These are phyloP conservation scores for Brachionus rotundiformis DNA, from an alignment of 1,140 invertebrate genomes.

Conservation along the genomic window DNA sequence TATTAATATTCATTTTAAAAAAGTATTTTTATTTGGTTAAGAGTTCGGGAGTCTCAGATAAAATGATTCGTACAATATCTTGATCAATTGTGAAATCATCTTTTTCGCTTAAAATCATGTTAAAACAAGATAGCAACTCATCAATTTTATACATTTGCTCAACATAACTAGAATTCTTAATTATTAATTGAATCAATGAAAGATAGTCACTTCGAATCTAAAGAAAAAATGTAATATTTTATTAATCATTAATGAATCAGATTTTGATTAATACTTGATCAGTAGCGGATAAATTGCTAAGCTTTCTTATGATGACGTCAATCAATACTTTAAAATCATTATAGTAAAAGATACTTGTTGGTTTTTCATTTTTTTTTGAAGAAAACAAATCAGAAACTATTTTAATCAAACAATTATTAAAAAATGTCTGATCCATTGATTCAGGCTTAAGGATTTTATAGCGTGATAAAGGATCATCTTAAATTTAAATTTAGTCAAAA, in stretches of 20 bases:
- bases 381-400: slow-evolving; percentile 47
- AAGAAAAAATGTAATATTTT: slow-evolving; percentile 28
- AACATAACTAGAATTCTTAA: slow-evolving; percentile 58
- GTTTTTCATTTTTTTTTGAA: not conserved
- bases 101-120: slow-evolving; percentile 55
- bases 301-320: slow-evolving; percentile 22
- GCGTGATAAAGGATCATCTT: not conserved
- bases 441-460: not conserved
- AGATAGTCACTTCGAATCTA: slow-evolving; percentile 58
- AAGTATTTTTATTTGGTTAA: not conserved
- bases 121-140: slow-evolving; percentile 57
- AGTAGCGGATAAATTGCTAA: slow-evolving; percentile 33
- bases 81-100: slow-evolving; percentile 54
- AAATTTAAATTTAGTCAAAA: not conserved
- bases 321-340: slow-evolving; percentile 43
- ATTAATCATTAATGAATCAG: not conserved
- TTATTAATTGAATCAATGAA: slow-evolving; percentile 57
- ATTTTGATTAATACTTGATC: slow-evolving; percentile 12
- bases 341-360: slow-evolving; percentile 16
- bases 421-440: not conserved
- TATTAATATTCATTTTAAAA: too few species aligned
- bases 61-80: slow-evolving; percentile 38
- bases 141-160: slow-evolving; percentile 56
- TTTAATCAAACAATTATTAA: not conserved
- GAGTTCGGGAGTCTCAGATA: slow-evolving; percentile 23